Evolutionary conservation across 2,888 invertebrate species (phyloP), one percentile per base, ranked within the genome.

Genomic region (Torymus texanus): DNA sequence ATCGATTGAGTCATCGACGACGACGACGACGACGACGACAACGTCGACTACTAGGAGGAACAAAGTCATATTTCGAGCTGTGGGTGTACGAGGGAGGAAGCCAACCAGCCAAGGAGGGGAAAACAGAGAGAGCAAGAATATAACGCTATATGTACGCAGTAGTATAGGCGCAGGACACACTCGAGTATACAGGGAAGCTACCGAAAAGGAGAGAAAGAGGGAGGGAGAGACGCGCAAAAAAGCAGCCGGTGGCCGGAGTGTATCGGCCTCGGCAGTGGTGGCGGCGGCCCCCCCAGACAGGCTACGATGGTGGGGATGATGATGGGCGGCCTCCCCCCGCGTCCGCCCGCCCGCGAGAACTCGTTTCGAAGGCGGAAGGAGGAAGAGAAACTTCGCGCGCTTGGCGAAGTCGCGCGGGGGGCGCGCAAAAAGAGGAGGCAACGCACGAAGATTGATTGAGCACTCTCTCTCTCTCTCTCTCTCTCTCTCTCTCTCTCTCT

Each of bases 341-440:
- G 18, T 13, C 58, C 18, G 58, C 16, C 16, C 8, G 63, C 29
- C 55, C 53, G 75, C 67, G 70, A 41, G 41, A 41, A 41, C 41
- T 41, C 41, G 41, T 41, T 41, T 41, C 41, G 41, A 41, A 41
- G 41, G 41, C 41, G 65, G 66, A 70, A 80, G 77, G 61, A 76
- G 79, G 70, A 76, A 75, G 71, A 55, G 75, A 76, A 61, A 75
- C 75, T 75, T 61, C 75, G 67, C 53, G 74, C 75, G 41, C 8
- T 8, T 41, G 53, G 68, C 75, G 51, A 59, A 78, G 63, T 73
- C 55, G 63, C 62, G 75, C 83, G 78, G 81, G 83, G 82, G 83
- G 82, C 83, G 81, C 83, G 82, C 79, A 82, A 83, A 83, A 84
- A 81, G 84, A 82, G 81, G 77, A 74, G 68, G 51, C 72, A 55